These are phyloP conservation scores for Conomelus anceps DNA, from an alignment of 2,888 invertebrate species.

Conservation along the genomic window DNA sequence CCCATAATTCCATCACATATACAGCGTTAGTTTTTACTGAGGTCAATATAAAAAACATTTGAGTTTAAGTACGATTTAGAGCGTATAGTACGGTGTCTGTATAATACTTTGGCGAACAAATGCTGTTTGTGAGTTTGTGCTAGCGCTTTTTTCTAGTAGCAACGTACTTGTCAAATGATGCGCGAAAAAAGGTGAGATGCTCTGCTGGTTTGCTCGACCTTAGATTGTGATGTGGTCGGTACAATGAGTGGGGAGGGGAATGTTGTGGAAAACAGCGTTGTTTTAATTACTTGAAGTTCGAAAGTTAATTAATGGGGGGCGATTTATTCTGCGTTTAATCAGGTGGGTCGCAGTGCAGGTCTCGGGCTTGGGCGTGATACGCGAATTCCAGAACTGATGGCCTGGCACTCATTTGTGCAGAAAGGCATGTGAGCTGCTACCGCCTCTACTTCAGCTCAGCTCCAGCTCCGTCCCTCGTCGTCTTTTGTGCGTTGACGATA, in stretches of 20 bases:
- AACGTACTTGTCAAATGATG: not conserved
- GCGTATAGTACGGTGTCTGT: not conserved
- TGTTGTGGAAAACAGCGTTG: not conserved
- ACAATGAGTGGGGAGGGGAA: not conserved
- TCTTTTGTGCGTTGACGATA: conserved; percentile 12
- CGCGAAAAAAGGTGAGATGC: not conserved
- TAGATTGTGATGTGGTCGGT: not conserved
- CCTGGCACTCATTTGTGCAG: not conserved
- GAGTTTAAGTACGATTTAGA: too few relatives aligned
- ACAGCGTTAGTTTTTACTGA: too few relatives aligned
- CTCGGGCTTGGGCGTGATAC: not conserved
- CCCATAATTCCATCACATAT: too few relatives aligned
- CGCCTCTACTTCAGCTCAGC: not conserved
- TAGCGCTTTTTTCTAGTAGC: not conserved
- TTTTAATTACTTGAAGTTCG: conserved; percentile 21
- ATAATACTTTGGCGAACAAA: not conserved
- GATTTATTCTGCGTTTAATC: conserved; percentile 28
- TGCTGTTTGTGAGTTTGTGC: not conserved
- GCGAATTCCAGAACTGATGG: not conserved
- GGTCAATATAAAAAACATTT: too few relatives aligned
- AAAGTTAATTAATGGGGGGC: conserved; percentile 30
- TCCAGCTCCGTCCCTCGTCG: not conserved
- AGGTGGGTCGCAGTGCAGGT: not conserved
- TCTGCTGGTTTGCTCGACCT: not conserved
- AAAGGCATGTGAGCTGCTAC: not conserved